These are phyloP conservation scores for Mobula hypostoma DNA, from an alignment of 2,113 vertebrate species.

Conservation along the genomic window DNA sequence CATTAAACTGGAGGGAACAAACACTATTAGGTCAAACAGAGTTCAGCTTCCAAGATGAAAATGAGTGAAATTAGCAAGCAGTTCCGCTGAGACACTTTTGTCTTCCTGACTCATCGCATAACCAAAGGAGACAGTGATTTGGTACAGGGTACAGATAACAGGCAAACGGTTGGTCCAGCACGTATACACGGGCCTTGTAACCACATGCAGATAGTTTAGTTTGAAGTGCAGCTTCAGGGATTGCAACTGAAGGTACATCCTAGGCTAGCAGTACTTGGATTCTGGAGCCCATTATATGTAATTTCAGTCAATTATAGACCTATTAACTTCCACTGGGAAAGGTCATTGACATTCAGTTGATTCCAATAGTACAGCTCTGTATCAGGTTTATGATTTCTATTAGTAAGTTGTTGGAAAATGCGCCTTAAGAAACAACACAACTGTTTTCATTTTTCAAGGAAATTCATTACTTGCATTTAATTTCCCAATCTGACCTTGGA, in stretches of 20 bases:
- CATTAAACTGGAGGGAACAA: neutral
- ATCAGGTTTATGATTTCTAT: conserved; percentile 15
- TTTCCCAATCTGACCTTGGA: neutral
- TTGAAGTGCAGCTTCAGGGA: neutral
- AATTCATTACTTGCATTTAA: neutral
- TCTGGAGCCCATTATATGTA: conserved; percentile 29
- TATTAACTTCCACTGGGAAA: conserved; percentile 31
- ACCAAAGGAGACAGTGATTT: neutral
- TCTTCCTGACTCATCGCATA: neutral
- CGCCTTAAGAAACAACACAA: neutral
- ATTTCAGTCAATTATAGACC: conserved; percentile 13
- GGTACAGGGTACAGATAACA: neutral
- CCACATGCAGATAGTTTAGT: neutral
- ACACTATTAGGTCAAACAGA: neutral
- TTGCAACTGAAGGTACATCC: conserved; percentile 15
- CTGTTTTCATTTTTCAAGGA: neutral
- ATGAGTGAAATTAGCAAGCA: neutral
- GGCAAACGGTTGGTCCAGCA: neutral
- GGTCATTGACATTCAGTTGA: conserved; percentile 22
- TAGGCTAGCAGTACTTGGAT: neutral
- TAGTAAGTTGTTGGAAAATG: conserved; percentile 28
- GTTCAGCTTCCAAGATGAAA: conserved; percentile 9
- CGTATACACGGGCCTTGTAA: neutral
- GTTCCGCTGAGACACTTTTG: neutral
- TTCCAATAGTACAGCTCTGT: neutral